A percentile compares a stretch with the other conserved stretches of the same genome.
Evolutionary conservation across 2,888 invertebrate genomes (phyloP).

Genomic region (Didymodactylos carnosus): DNA sequence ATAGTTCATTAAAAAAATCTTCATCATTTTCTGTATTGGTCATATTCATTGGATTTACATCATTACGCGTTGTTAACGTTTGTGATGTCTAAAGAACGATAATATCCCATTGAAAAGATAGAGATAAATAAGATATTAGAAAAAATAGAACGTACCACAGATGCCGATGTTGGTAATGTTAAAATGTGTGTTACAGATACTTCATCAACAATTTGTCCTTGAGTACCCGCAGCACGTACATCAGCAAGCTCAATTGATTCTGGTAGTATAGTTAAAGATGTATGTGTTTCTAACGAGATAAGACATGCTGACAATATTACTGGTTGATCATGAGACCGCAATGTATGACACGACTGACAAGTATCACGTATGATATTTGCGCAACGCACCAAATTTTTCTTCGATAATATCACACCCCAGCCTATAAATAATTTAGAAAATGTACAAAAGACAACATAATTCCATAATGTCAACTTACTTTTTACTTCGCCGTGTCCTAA

Average conservation of each 20-base stretch:
- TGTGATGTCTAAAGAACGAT: too few relatives aligned
- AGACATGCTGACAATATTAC: conserved; percentile 91
- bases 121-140: not conserved
- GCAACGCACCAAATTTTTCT: conserved; percentile 66
- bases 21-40: not conserved
- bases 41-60: too few relatives aligned
- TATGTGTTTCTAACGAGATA: conserved; percentile 77
- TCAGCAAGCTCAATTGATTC: conserved; percentile 21
- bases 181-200: conserved; percentile 13
- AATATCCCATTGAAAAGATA: not conserved
- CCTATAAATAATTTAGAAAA: too few relatives aligned
- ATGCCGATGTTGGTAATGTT: conserved; percentile 14
- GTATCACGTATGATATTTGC: conserved; percentile 70
- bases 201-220: not conserved
- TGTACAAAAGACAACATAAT: too few relatives aligned
- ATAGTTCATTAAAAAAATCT: not conserved
- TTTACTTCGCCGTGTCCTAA: conserved; percentile 94
- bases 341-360: conserved; percentile 64
- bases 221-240: conserved; percentile 6
- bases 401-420: conserved; percentile 79
- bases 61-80: too few relatives aligned
- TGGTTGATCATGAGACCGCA: conserved; percentile 57
- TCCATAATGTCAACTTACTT: conserved; percentile 39
- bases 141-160: not conserved
- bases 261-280: conserved; percentile 46